These are phyloP conservation scores for Phocoena phocoena DNA, from an alignment of 2,113 vertebrate genomes.

Conservation along the genomic window DNA sequence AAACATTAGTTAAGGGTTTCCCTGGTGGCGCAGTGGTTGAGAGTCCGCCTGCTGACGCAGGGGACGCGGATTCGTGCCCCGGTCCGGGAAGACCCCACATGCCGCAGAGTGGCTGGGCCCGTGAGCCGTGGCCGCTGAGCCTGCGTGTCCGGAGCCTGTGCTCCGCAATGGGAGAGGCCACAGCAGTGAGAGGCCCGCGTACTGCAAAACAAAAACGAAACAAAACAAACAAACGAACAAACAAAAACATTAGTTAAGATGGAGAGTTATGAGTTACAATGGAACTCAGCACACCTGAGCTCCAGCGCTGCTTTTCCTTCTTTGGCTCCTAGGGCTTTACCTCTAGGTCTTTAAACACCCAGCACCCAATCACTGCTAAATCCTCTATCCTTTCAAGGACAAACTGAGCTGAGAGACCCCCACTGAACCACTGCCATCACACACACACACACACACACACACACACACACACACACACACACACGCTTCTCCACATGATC, in stretches of 20 bases:
- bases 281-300: not conserved
- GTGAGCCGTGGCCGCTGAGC: too few relatives aligned
- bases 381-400: not conserved
- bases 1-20: not conserved
- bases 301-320: not conserved
- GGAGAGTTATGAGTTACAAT: too few relatives aligned
- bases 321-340: not conserved
- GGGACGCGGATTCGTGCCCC: too few relatives aligned
- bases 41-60: too few relatives aligned
- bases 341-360: not conserved
- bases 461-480: not conserved
- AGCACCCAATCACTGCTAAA: not conserved
- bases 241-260: not conserved
- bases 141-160: too few relatives aligned
- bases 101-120: too few relatives aligned
- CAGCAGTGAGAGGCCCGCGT: too few relatives aligned
- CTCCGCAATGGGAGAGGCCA: too few relatives aligned
- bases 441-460: not conserved
- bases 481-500: not conserved
- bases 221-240: too few relatives aligned
- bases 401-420: not conserved
- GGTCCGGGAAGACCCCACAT: too few relatives aligned
- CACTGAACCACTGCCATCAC: not conserved
- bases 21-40: too few relatives aligned
- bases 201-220: too few relatives aligned